Percentiles rank a stretch among this genome's conserved stretches.
Evolutionary conservation across 92 coral and sea anemone genomes (phyloP).

Genomic region (Phenganax marumi): DNA sequence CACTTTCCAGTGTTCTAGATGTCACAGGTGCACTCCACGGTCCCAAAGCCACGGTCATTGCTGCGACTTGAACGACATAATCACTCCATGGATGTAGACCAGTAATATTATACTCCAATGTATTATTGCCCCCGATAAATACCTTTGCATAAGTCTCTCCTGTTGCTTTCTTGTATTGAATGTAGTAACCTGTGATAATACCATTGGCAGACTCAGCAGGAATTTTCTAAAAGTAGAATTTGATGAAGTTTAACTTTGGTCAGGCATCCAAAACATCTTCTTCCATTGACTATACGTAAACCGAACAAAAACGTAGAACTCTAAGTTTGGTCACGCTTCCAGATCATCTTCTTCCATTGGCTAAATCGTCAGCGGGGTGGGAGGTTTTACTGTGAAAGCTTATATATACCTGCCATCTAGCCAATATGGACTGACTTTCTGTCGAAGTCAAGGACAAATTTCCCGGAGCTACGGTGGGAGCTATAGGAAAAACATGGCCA

Average conservation of each 20-base stretch:
- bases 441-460: conserved; percentile 48
- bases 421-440: conserved; percentile 58
- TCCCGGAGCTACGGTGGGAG: conserved; percentile 65
- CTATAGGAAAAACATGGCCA: conserved; percentile 37
- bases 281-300: no score
- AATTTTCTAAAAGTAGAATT: conserved; percentile 53
- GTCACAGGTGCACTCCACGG: conserved; percentile 65
- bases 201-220: conserved; percentile 76
- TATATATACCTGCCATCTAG: conserved; percentile 70
- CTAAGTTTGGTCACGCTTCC: no score
- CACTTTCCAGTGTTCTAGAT: conserved; percentile 75
- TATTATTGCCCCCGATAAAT: conserved; percentile 39
- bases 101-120: conserved; percentile 52
- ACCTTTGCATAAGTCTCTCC: conserved; percentile 48
- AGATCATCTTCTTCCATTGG: no score
- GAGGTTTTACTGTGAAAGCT: neutral
- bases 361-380: no score
- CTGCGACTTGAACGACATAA: conserved; percentile 76
- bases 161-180: conserved; percentile 59
- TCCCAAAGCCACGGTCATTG: conserved; percentile 72
- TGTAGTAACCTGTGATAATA: conserved; percentile 56
- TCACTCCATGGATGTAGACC: conserved; percentile 68
- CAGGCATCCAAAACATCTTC: no score
- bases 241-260: neutral
- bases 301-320: no score